Base-by-base conservation (phyloP, 1,140 invertebrate species). In the Nylanderia fulva region DNA sequence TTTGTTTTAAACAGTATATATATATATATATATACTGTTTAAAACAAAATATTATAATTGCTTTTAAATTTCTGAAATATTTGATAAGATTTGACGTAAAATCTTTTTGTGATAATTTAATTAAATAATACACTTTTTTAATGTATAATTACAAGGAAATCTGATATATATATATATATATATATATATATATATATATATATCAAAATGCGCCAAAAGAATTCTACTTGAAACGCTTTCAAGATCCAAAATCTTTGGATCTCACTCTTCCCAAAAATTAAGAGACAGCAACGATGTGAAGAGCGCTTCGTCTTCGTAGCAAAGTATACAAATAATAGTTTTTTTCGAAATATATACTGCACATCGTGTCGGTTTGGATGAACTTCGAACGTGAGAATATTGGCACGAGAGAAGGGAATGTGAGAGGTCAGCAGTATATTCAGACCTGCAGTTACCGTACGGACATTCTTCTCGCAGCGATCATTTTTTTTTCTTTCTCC, bases 381-480 rank as follows among this genome's bases (percentile, higher is more conserved):
- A 89, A 90, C 68, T 84, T 71, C 11, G 7, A 89, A 71, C 75
- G 48, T 61, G 74, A 79, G 85, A 66, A 86, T 72, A 82, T 72
- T 82, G 66, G n/a, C 52, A 24, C 61, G 45, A 48, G 21, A 27
- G 24, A 33, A 58, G 52, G 0, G 1, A 45, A 68, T 33, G 29
- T 33, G 36, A 52, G 80, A 83, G 85, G 56, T 89, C 74, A 80
- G 54, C 77, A 69, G 85, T 86, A 82, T 76, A 89, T 88, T 68
- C 75, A 85, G 72, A 60, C 45, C 29, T 18, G 18, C 72, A 88
- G 74, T 89, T 89, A 86, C 74, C 75, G 75, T 52, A 33, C 60
- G n/a, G 29, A 75, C 84, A 86, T 88, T 88, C 85, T 86, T 88
- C 84, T 85, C 76, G 48, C 63, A 83, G 64, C 64, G 60, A 85